Conservation (phyloP, 2,888 invertebrate species). For the Xestia rhomboidea region DNA sequence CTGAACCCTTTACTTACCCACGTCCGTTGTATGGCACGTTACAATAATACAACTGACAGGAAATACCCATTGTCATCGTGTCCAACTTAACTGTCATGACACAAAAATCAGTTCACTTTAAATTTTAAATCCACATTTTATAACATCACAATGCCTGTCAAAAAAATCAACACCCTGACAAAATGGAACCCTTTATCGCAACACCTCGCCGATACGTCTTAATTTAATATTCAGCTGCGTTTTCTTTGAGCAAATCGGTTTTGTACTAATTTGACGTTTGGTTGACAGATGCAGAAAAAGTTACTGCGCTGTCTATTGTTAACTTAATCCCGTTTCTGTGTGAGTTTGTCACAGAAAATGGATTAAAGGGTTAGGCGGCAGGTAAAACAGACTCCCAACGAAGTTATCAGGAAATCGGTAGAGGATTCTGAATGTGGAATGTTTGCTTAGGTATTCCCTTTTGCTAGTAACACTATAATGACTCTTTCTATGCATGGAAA, state of each 20-base stretch:
- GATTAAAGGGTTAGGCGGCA: constrained; percentile 81
- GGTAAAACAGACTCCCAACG: constrained; percentile 80
- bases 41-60: constrained; percentile 62
- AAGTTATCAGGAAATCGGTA: constrained; percentile 57
- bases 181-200: constrained; percentile 80
- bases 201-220: constrained; percentile 75
- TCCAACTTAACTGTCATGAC: constrained; percentile 68
- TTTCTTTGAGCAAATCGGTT: constrained; percentile 80
- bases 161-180: constrained; percentile 80
- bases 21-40: constrained; percentile 29
- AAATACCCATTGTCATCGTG: constrained; percentile 67
- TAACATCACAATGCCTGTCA: constrained; percentile 80
- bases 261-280: constrained; percentile 87
- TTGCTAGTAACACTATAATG: neutral
- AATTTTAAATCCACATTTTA: constrained; percentile 77
- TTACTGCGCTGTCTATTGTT: constrained; percentile 74
- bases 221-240: constrained; percentile 83
- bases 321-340: constrained; percentile 75
- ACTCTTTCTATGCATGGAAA: neutral
- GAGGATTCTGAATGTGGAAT: constrained; percentile 10
- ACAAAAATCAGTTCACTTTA: constrained; percentile 70
- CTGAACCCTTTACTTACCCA: constrained; percentile 31
- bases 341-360: constrained; percentile 70
- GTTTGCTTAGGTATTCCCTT: constrained; percentile 21
- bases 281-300: constrained; percentile 82